Evolutionary conservation across 2,113 vertebrate species (phyloP).

Genomic region (Atrichornis clamosus): DNA sequence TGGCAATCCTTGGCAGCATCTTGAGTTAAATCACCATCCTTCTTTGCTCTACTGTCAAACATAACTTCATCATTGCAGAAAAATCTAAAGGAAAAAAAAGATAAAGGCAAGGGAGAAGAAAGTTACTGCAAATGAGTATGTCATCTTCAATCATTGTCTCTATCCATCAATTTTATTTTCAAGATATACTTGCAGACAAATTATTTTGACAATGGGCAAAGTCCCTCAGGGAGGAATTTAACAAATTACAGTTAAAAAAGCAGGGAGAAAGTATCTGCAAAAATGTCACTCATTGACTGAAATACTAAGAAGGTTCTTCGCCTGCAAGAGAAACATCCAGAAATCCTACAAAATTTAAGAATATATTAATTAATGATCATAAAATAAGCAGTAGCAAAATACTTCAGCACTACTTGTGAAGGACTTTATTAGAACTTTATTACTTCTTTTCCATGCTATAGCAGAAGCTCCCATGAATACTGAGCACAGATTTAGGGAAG

Average conservation of each 20-base stretch:
- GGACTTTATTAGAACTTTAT: background rate
- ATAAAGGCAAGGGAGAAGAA: background rate
- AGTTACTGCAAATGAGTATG: background rate
- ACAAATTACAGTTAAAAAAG: background rate
- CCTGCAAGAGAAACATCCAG: background rate
- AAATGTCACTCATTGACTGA: background rate
- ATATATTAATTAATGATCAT: background rate
- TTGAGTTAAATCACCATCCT: background rate
- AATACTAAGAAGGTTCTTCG: background rate
- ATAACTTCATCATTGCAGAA: constrained; percentile 68
- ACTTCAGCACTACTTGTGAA: background rate
- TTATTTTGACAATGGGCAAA: background rate
- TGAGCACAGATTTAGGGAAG: background rate
- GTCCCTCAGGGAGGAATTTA: background rate
- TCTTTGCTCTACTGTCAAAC: background rate
- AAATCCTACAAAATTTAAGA: background rate
- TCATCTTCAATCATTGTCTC: background rate
- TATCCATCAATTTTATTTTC: background rate
- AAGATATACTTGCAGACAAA: background rate
- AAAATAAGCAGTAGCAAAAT: background rate
- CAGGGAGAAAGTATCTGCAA: background rate
- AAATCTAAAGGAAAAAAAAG: constrained; percentile 72
- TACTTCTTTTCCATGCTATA: background rate
- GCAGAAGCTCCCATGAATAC: background rate
- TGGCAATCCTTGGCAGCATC: background rate